Evolutionary conservation across 2,888 invertebrate species (phyloP).

Genomic region (Troides helena): DNA sequence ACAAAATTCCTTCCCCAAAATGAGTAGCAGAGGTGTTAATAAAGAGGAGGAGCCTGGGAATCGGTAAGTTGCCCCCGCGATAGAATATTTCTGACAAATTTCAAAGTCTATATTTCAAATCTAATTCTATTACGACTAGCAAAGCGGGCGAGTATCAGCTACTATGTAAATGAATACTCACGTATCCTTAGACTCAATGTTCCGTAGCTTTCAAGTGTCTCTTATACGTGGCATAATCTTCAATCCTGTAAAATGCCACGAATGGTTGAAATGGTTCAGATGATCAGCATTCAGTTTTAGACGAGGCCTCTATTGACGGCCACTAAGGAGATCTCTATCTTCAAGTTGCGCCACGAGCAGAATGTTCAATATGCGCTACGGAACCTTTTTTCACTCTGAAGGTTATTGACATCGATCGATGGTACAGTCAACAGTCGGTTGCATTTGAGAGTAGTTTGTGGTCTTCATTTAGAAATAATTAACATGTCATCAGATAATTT

Average conservation of each 20-base stretch:
- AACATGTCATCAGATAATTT: not conserved
- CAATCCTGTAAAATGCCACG: slow-evolving; percentile 3
- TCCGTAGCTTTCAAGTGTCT: not conserved
- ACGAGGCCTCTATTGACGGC: slow-evolving; percentile 23
- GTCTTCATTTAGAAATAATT: not conserved
- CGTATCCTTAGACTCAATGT: not conserved
- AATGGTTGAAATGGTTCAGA: slow-evolving; percentile 18
- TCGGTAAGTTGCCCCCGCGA: no score
- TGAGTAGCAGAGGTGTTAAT: no score
- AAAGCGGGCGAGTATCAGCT: no score
- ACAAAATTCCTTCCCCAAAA: no score
- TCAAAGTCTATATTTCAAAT: no score
- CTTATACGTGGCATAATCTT: not conserved
- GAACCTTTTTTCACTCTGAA: slow-evolving; percentile 9
- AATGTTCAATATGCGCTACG: slow-evolving; percentile 21
- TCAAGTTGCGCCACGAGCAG: slow-evolving; percentile 16
- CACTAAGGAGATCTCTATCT: slow-evolving; percentile 23
- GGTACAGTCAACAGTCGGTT: slow-evolving; percentile 4
- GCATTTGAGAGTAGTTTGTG: slow-evolving; percentile 6
- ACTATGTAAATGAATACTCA: no score
- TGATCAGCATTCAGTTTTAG: slow-evolving; percentile 23
- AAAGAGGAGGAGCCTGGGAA: no score
- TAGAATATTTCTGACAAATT: no score
- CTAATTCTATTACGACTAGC: no score
- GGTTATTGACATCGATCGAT: slow-evolving; percentile 17